phyloP scores from a whole-genome alignment of 2,113 vertebrate genomes.

The Cololabis saira region DNA sequence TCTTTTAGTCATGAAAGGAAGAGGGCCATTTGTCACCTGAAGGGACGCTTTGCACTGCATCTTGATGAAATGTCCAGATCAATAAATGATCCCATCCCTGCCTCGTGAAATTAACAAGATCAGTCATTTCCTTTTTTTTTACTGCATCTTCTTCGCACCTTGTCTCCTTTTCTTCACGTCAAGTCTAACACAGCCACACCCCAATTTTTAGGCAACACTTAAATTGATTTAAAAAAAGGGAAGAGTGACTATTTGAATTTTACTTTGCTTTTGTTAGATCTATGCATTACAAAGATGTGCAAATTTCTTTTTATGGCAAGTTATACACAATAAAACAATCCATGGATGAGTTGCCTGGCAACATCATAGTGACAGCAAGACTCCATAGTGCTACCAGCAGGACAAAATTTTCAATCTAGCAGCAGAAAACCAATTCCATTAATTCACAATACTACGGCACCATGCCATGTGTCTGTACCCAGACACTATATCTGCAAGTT shows the following conservation, averaged over 20 bases:
- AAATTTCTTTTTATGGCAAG: neutral
- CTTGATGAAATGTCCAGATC: conserved; percentile 79
- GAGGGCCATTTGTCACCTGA: conserved; percentile 63
- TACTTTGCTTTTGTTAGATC: too few species aligned
- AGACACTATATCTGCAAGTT: neutral
- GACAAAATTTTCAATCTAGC: neutral
- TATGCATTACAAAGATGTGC: too few species aligned
- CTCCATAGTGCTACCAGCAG: neutral
- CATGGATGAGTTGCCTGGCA: conserved; percentile 13
- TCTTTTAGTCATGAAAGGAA: conserved; percentile 36
- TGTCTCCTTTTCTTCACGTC: conserved; percentile 1
- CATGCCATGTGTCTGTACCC: neutral
- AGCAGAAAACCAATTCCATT: neutral
- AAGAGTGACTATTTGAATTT: too few species aligned
- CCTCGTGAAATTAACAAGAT: conserved; percentile 78
- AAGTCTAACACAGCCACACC: conserved; percentile 7
- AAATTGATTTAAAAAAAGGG: too few species aligned
- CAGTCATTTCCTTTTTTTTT: conserved; percentile 69
- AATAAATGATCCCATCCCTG: conserved; percentile 77
- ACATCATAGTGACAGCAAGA: neutral
- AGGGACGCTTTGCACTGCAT: conserved; percentile 63
- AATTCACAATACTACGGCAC: neutral
- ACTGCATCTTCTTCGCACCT: conserved; percentile 5
- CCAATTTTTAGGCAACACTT: conserved; percentile 2
- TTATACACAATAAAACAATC: conserved; percentile 1